Evolutionary conservation across 2,797 vertebrate genomes (phyloP), one percentile per base, ranked within the genome.

Genomic region (Chelon labrosus): DNA sequence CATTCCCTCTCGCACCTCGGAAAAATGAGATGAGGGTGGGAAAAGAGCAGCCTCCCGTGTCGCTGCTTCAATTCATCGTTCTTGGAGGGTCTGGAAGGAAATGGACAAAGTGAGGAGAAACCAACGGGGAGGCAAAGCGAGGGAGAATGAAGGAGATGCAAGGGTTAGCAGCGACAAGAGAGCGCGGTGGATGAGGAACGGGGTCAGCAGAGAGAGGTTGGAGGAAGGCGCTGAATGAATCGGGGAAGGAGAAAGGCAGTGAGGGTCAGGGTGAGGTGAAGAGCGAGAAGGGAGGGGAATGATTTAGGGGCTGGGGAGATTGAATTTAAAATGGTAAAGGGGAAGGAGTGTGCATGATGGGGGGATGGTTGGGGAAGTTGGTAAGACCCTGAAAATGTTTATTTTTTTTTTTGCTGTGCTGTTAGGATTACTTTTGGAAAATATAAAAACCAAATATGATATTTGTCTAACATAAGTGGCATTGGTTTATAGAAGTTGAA

Each of bases 151-250:
- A 65, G 16, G 55, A 19, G 41, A 73, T 72, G 65, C 64, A 19
- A 54, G 70, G 60, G 73, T 82, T 61, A 70, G 66, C 11, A 13
- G n/a, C 83, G 83, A 86, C 59, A 67, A 22, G 72, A 86, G 61
- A 80, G 65, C 20, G 55, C 3, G 17, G 52, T 41, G 63, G 65
- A 83, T 75, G 61, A 69, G 73, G 58, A 71, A 67, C 1, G 4
- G 20, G 59, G 70, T 75, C 56, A 62, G n/a, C 55, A 37, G 51
- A 42, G 63, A 72, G 55, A 70, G 60, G 22, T 13, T 41, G 58
- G 42, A 52, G 51, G 35, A 66, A 61, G 65, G 57, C 31, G 49
- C 19, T 53, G 58, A 75, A 74, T 55, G 59, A 82, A 81, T 71
- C 41, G 38, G 20, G 25, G 39, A 57, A 65, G 42, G 41, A 53